Conservation (phyloP, 30 jellyfish, hydroid and myxozoan species). For the Clytia hemisphaerica region DNA sequence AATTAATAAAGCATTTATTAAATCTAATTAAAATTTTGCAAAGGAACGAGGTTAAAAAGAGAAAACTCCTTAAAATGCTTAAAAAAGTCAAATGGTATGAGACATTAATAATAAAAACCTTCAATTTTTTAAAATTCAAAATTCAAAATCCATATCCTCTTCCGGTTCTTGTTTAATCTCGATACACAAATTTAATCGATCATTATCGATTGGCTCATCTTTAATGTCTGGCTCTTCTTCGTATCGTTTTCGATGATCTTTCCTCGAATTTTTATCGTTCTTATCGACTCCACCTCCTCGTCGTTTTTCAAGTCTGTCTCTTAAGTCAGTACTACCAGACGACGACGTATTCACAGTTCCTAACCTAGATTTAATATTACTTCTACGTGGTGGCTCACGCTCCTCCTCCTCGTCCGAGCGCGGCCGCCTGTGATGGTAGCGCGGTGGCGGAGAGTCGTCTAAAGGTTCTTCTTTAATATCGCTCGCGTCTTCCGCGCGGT, state of each 20-base stretch:
- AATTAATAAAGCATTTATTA: no score
- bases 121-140: no score
- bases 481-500: neutral
- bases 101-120: no score
- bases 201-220: slow-evolving; percentile 6
- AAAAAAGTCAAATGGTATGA: no score
- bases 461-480: neutral
- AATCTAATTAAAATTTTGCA: no score
- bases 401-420: neutral
- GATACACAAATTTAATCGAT: slow-evolving; percentile 60
- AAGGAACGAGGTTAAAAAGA: no score
- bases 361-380: neutral
- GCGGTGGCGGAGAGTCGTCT: no score
- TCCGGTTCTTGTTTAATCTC: slow-evolving; percentile 69
- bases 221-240: neutral
- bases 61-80: no score
- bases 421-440: no score
- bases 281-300: neutral
- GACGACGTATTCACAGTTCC: no score
- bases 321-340: no score
- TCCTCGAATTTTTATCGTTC: neutral
- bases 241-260: neutral
- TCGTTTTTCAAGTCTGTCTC: no score
- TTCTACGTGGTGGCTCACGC: neutral
- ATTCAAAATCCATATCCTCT: slow-evolving; percentile 33